Percentiles rank a stretch among this genome's conserved stretches.
Evolutionary conservation across 2,888 invertebrate species (phyloP).

Genomic region (Dynastes grantii): DNA sequence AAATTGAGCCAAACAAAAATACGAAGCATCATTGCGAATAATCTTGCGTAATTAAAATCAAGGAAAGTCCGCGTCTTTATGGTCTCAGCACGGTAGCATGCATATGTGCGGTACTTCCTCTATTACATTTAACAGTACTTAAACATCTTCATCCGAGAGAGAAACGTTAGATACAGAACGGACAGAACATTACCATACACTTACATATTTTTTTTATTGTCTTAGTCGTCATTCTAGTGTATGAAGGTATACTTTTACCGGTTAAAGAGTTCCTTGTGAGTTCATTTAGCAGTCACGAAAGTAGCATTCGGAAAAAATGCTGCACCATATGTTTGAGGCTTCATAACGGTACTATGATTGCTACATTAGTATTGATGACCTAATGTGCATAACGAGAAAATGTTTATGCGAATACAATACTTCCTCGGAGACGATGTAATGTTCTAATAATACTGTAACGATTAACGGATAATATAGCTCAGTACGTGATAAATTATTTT

Average conservation of each 20-base stretch:
- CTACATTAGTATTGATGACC: conserved; percentile 43
- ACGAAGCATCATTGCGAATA: background rate
- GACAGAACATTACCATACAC: conserved; percentile 25
- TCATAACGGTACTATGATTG: conserved; percentile 35
- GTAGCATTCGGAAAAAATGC: conserved; percentile 13
- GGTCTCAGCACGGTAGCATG: background rate
- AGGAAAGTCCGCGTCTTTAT: background rate
- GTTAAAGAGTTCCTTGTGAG: conserved; percentile 16
- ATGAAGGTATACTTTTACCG: conserved; percentile 34
- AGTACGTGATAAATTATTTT: too few relatives aligned
- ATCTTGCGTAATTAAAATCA: background rate
- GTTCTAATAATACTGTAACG: too few relatives aligned
- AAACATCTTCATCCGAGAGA: conserved; percentile 22
- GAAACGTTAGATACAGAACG: conserved; percentile 2
- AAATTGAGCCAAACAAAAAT: background rate
- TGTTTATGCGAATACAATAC: background rate
- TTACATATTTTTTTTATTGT: conserved; percentile 27
- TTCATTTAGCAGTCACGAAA: conserved; percentile 30
- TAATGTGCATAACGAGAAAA: conserved; percentile 28
- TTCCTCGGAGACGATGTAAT: background rate
- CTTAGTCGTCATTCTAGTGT: conserved; percentile 1
- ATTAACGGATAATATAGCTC: too few relatives aligned
- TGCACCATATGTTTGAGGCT: conserved; percentile 42
- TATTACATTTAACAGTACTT: conserved; percentile 27
- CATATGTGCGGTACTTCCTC: conserved; percentile 16